phyloP scores from a whole-genome alignment of 2,797 vertebrate genomes.

The Danio albolineatus region DNA sequence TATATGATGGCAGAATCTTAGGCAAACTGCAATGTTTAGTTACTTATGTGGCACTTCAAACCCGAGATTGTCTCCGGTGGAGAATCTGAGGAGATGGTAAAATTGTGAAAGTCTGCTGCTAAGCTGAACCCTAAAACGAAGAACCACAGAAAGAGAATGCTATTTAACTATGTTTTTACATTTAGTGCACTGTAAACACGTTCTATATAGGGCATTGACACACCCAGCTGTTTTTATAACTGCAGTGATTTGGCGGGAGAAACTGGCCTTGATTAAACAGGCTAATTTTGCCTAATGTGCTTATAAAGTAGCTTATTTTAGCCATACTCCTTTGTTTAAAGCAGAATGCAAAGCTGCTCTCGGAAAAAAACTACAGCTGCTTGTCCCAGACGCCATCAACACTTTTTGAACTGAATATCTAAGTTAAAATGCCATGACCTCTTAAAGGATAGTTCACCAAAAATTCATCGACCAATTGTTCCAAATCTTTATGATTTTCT shows the following conservation, averaged over 20 bases:
- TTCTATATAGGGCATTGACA: slow-evolving; percentile 9
- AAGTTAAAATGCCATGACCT: background rate
- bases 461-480: too few species aligned
- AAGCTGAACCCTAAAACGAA: background rate
- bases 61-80: background rate
- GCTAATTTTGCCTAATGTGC: slow-evolving; percentile 42
- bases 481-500: too few species aligned
- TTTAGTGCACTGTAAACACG: slow-evolving; percentile 13
- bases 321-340: slow-evolving; percentile 31
- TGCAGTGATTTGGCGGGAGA: slow-evolving; percentile 8
- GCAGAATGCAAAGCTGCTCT: slow-evolving; percentile 33
- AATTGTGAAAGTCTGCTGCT: background rate
- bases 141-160: background rate
- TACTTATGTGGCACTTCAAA: background rate
- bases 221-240: slow-evolving; percentile 41
- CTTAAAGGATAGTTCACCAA: too few species aligned
- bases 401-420: background rate
- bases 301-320: slow-evolving; percentile 48
- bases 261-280: slow-evolving; percentile 29
- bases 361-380: background rate
- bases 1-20: rapidly evolving
- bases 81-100: background rate
- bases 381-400: background rate
- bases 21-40: background rate
- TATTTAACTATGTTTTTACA: slow-evolving; percentile 23